These are phyloP conservation scores for Gallinago media DNA, from an alignment of 2,113 vertebrate genomes.

Conservation along the genomic window DNA sequence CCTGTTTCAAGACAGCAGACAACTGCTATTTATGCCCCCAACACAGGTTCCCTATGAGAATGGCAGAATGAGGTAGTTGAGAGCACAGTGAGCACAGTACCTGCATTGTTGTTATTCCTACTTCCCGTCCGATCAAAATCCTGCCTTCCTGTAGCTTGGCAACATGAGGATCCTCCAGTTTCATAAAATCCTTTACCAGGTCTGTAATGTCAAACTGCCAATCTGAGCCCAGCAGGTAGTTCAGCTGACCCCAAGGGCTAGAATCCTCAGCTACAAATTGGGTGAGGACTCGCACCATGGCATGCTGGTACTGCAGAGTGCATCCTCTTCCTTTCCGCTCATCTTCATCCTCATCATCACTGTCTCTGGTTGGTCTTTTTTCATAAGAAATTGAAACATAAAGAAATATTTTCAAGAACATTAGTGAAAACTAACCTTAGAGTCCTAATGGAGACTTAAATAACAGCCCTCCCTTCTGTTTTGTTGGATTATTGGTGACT, in stretches of 20 bases:
- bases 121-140: constrained; percentile 86
- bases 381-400: background rate
- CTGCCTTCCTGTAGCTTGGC: constrained; percentile 86
- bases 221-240: constrained; percentile 85
- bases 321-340: constrained; percentile 88
- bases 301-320: constrained; percentile 91
- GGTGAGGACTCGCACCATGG: constrained; percentile 90
- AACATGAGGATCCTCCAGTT: constrained; percentile 87
- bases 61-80: background rate
- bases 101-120: constrained; percentile 94
- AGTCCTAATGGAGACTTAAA: background rate
- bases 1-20: background rate
- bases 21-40: background rate
- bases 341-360: constrained; percentile 95
- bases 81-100: constrained; percentile 68
- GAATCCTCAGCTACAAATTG: constrained; percentile 91
- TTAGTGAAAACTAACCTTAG: background rate
- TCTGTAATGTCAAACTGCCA: constrained; percentile 96
- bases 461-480: background rate
- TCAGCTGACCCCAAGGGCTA: constrained; percentile 82
- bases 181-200: constrained; percentile 91
- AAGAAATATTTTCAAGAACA: background rate
- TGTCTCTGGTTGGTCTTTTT: constrained; percentile 86
- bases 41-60: background rate
- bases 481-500: background rate